Base-by-base conservation (phyloP, 2,888 invertebrate genomes). In the Leucoptera coffeella region DNA sequence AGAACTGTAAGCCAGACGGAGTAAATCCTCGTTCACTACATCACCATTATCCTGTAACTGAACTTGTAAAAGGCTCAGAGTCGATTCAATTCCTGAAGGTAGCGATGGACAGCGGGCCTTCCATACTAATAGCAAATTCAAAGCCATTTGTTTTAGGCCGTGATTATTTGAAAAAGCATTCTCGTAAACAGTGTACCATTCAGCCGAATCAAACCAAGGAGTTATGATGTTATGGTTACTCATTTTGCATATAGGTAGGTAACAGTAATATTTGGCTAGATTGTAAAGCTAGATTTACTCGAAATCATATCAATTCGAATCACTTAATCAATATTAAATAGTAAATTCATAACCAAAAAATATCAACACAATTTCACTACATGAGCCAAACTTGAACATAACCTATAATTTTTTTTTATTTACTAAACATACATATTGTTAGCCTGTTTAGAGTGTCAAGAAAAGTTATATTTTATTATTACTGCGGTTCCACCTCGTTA, bases 11-110 rank as follows among this genome's bases (percentile, higher is more conserved):
- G 80, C 73, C 33, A 77, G 45, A 11, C 72, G 59, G 10, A 77
- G 36, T 29, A 79, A 51, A 31, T 76, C 72, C 27, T 67, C 49
- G 28, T 56, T 48, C 4, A 37, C 34, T 2, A 33, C 31, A 27
- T 49, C 41, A n/a, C 36, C 55, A 6, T 34, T 29, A 39, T 61
- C 60, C 36, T 64, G 56, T 15, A 73, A 31, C 14, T 69, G 41
- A 8, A 76, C 75, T 50, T 76, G 69, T 11, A 79, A 44, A 34
- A 79, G 45, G 26, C 65, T 61, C 27, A 77, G 41, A 1, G 80
- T 78, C 13, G 78, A 77, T 49, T 78, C 77, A 31, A 80, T 59
- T n/a, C 75, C 77, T 23, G 75, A 67, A 14, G 77, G 75, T 30
- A 79, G 43, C 17, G 60, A 52, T 4, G 75, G 74, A 30, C 62